These are phyloP conservation scores for Cephus runcator DNA, from an alignment of 2,888 invertebrate genomes.

Conservation along the genomic window DNA sequence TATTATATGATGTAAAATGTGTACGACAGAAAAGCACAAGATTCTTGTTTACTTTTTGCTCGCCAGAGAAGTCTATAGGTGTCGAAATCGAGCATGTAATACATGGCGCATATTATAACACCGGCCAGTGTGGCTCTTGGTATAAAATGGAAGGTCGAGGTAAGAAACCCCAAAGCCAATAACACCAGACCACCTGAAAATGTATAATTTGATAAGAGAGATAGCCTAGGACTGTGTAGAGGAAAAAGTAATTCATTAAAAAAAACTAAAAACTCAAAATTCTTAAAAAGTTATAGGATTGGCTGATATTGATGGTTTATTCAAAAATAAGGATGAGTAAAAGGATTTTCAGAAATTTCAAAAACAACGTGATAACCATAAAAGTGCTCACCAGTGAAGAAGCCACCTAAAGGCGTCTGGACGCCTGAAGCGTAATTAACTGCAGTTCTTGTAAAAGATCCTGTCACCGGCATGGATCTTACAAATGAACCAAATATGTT, in stretches of 20 bases:
- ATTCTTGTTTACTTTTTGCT: constrained; percentile 64
- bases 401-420: constrained; percentile 81
- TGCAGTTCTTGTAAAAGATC: constrained; percentile 86
- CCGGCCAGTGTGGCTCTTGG: constrained; percentile 70
- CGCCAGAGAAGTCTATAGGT: constrained; percentile 66
- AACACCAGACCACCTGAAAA: constrained; percentile 67
- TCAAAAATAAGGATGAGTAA: not conserved
- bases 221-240: not conserved
- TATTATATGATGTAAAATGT: not conserved
- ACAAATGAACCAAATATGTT: constrained; percentile 85
- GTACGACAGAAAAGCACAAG: not conserved
- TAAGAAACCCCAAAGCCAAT: constrained; percentile 68
- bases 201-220: not conserved
- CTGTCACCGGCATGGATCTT: constrained; percentile 86
- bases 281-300: not conserved
- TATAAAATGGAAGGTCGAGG: constrained; percentile 68
- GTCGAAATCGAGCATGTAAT: constrained; percentile 68
- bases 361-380: not conserved
- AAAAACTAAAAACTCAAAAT: not conserved
- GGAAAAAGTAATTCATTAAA: not conserved
- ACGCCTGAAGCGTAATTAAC: constrained; percentile 92
- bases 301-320: no score
- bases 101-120: constrained; percentile 72
- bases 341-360: not conserved
- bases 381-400: constrained; percentile 69